Evolutionary conservation across 2,113 vertebrate genomes (phyloP), one percentile per base, ranked within the genome.

Genomic region (Prinia subflava): DNA sequence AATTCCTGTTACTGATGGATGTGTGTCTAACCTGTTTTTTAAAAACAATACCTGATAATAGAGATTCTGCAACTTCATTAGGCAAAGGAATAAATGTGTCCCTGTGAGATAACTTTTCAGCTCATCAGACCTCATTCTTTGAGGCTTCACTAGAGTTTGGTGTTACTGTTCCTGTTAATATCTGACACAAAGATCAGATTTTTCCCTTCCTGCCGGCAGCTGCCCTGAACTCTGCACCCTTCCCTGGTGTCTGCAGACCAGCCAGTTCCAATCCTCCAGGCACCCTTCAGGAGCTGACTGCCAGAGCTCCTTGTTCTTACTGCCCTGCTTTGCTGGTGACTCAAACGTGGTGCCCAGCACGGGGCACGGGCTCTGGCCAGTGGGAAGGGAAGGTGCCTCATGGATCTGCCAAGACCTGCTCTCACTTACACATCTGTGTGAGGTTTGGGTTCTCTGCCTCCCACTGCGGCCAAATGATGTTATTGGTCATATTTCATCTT

Each of bases 361-460:
- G 6, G 60, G 37, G 9, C 24, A 27, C 1, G 0, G 39, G 1
- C 6, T 74, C n/a, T 55, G 53, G 14, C 52, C 28, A 10, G 37
- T 17, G 2, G 0, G 23, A 52, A 62, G 41, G 57, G 31, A 57
- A 65, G 28, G 57, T 39, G 21, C 33, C n/a, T 59, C 21, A 0
- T n/a, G 2, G 3, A 2, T 16, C 30, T 92, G 60, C 81, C 56
- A 49, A 15, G 65, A 44, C 3, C 11, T 0, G 6, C 53, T 60
- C 67, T 90, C 35, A 3, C 24, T 81, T 41, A 44, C n/a, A n/a
- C 13, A 6, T 24, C 17, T 8, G 16, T 50, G 39, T 63, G n/a
- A 60, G 31, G 21, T 24, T 71, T 65, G 65, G 22, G 19, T 68
- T 91, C 69, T 92, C 21, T 87, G 44, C 44, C 28, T 92, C 56